Conservation (phyloP, 2,797 vertebrate genomes). For the Sebastes variabilis region DNA sequence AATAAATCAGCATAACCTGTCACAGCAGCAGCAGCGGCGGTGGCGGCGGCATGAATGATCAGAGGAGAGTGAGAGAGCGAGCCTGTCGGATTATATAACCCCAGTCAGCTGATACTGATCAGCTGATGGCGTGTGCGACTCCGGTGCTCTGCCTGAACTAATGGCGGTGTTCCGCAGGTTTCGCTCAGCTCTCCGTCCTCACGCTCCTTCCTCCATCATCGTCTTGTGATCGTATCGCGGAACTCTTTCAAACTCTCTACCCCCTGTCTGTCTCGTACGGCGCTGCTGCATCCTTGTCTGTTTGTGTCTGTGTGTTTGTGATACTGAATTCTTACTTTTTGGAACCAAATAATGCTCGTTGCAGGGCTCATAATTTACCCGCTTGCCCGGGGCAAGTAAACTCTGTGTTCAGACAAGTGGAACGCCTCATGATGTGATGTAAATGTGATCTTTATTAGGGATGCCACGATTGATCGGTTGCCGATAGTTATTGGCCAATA, state of each 20-base stretch:
- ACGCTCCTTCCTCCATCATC: not conserved
- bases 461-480: too few relatives aligned
- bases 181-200: slow-evolving; percentile 1
- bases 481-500: too few relatives aligned
- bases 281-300: not conserved
- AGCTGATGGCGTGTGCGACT: slow-evolving; percentile 37
- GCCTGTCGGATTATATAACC: slow-evolving; percentile 56
- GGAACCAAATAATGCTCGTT: not conserved
- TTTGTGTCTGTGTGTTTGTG: not conserved
- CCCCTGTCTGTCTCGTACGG: not conserved
- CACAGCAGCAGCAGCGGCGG: not conserved
- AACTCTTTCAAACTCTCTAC: not conserved
- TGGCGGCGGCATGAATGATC: slow-evolving; percentile 29
- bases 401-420: too few relatives aligned
- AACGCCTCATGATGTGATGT: too few relatives aligned
- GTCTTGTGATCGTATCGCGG: not conserved
- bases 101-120: slow-evolving; percentile 65
- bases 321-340: not conserved
- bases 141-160: slow-evolving; percentile 33
- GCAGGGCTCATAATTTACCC: not conserved
- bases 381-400: too few relatives aligned
- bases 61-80: slow-evolving; percentile 30
- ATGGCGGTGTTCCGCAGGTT: slow-evolving; percentile 17
- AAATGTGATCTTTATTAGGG: too few relatives aligned
- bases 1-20: slow-evolving; percentile 56